Evolutionary conservation across 1,140 invertebrate species (phyloP), one percentile per base, ranked within the genome.

Genomic region (Ceratitis capitata): DNA sequence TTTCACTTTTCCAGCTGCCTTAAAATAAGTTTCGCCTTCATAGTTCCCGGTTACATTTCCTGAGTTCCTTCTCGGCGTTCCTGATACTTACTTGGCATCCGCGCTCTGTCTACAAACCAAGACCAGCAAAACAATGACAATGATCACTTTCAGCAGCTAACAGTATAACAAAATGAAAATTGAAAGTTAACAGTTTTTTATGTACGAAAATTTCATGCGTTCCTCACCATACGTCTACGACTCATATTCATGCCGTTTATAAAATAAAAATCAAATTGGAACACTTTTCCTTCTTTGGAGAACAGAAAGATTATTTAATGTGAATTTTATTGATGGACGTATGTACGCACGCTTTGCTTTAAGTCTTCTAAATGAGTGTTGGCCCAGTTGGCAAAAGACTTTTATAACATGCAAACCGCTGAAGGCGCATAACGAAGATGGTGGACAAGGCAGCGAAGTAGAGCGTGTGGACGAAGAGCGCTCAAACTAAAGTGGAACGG

Each of bases 381-480:
- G 69, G 39, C 69, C 69, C 69, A 78, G 19, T 78, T 78, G 69
- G 69, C 69, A 12, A 78, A 78, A 78, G 69, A 78, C 69, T 78
- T 78, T 78, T 78, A 78, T 78, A 78, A 78, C 69, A 78, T 78
- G 42, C 69, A 45, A 78, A 26, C 35, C 9, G 69, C 39, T n/a
- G n/a, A 78, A 78, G 42, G 69, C 23, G 39, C 39, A 78, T 78
- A 78, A 78, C 19, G 7, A 32, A 45, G 14, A 47, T n/a, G 69
- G n/a, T 23, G 7, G 3, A 12, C 14, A 9, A 14, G 10, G 16
- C 10, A 26, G 10, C 12, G n/a, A 26, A n/a, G 69, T n/a, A 7
- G 7, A n/a, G 35, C 5, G 12, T 29, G 32, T 7, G 26, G 10
- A 12, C 10, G 26, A 2, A 16, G 61, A 14, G 61, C 29, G 39